A percentile compares a stretch with the other conserved stretches of the same genome.
Evolutionary conservation across 2,888 invertebrate genomes (phyloP).

Genomic region (Holacanthella duospinosa): DNA sequence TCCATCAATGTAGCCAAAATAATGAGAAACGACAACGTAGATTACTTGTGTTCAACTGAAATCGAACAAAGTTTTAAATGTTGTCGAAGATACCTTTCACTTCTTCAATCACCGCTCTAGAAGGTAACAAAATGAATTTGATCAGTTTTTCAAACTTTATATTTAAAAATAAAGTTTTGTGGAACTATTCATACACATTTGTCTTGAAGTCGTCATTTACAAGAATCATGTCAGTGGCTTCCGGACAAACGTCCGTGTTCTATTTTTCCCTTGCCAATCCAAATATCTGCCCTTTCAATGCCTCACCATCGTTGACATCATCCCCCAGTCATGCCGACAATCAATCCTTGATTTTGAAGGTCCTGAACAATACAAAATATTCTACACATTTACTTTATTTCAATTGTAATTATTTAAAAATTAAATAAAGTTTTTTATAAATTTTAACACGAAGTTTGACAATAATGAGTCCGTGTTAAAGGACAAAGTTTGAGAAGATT

Average conservation of each 20-base stretch:
- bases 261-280: constrained; percentile 95
- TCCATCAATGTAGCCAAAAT: constrained; percentile 92
- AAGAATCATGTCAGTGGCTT: constrained; percentile 98
- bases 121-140: too few relatives aligned
- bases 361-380: too few relatives aligned
- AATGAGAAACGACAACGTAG: constrained; percentile 89
- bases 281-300: constrained; percentile 91
- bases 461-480: too few relatives aligned
- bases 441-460: too few relatives aligned
- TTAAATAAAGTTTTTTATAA: too few relatives aligned
- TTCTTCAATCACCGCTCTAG: constrained; percentile 83
- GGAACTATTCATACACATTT: constrained; percentile 66
- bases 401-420: too few relatives aligned
- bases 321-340: constrained; percentile 99
- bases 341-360: constrained; percentile 77
- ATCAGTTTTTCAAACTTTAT: too few relatives aligned
- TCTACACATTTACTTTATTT: too few relatives aligned
- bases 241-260: constrained; percentile 97
- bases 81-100: constrained; percentile 99
- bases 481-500: too few relatives aligned
- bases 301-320: constrained; percentile 98
- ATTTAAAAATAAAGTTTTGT: too few relatives aligned
- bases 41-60: constrained; percentile 98
- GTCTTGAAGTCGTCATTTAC: constrained; percentile 97
- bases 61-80: constrained; percentile 98